phyloP scores from a whole-genome alignment of 2,888 invertebrate genomes.

The Meiosimyza decipiens region DNA sequence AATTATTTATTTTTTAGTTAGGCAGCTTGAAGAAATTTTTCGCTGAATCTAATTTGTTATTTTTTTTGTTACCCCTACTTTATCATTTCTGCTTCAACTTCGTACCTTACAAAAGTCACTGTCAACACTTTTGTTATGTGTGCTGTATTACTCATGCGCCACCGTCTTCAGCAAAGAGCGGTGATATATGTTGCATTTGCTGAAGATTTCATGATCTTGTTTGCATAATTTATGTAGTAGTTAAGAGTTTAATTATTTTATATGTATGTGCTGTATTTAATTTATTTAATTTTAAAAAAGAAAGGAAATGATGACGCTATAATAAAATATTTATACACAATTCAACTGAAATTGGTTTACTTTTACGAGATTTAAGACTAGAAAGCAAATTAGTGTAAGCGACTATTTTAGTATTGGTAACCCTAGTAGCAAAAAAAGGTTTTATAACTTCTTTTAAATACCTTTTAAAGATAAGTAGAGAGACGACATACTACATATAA shows the following conservation, averaged over 20 bases:
- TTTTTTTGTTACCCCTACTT: not conserved
- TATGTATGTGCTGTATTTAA: conserved; percentile 7
- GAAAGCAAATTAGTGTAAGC: too few species aligned
- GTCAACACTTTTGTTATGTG: not conserved
- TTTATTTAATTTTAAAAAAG: conserved; percentile 3
- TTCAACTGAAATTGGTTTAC: too few species aligned
- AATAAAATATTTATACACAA: conserved; percentile 12
- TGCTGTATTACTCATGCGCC: not conserved
- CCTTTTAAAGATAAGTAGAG: too few species aligned
- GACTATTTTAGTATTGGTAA: too few species aligned
- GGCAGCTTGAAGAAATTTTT: too few species aligned
- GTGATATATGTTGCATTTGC: not conserved
- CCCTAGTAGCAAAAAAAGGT: too few species aligned
- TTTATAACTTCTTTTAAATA: too few species aligned
- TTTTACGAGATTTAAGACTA: too few species aligned
- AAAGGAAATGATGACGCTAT: not conserved
- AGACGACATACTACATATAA: too few species aligned
- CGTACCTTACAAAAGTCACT: not conserved
- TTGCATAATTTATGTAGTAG: conserved; percentile 14
- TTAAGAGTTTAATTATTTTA: conserved; percentile 11
- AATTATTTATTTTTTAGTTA: conserved; percentile 20
- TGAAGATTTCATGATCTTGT: not conserved
- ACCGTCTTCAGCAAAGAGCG: not conserved
- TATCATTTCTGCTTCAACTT: conserved; percentile 2
- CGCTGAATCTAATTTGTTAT: not conserved